Evolutionary conservation across 1,140 invertebrate species (phyloP).

Genomic region (Conus betulinus): DNA sequence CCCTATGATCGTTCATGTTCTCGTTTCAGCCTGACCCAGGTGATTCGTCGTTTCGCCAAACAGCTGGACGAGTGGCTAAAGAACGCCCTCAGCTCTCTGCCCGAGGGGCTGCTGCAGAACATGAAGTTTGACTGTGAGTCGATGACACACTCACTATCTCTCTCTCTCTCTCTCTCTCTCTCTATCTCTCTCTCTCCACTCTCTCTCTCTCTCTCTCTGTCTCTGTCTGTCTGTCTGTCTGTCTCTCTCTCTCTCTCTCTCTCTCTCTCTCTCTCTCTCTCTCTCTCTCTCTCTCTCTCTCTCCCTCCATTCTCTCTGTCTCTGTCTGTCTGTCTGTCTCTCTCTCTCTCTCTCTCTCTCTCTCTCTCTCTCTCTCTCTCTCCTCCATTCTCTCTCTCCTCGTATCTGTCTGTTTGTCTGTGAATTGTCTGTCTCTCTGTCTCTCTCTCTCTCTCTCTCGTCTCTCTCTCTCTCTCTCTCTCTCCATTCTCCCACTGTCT

Average conservation of each 20-base stretch:
- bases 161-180: slow-evolving; percentile 4
- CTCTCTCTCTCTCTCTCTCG: too few relatives aligned
- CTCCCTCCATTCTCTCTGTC: not conserved
- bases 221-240: not conserved
- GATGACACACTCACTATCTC: not conserved
- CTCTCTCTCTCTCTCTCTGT: slow-evolving; percentile 1
- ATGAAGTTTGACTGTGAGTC: slow-evolving; percentile 76
- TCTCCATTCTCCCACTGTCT: not conserved
- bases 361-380: not conserved
- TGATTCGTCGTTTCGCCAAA: slow-evolving; percentile 70
- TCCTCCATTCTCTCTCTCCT: not conserved
- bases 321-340: not conserved
- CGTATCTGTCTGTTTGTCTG: too few relatives aligned
- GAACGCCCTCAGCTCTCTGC: slow-evolving; percentile 65
- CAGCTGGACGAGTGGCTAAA: slow-evolving; percentile 72
- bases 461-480: too few relatives aligned
- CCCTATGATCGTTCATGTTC: not conserved
- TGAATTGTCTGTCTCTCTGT: not conserved
- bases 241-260: slow-evolving; percentile 6
- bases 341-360: slow-evolving; percentile 13
- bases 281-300: slow-evolving; percentile 12
- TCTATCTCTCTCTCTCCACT: not conserved
- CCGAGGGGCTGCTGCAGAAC: slow-evolving; percentile 63
- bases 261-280: not conserved
- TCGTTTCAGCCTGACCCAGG: slow-evolving; percentile 69